A percentile compares a stretch with the other conserved stretches of the same genome.
Evolutionary conservation across 2,113 vertebrate species (phyloP).

Genomic region (Muscicapa adusta): DNA sequence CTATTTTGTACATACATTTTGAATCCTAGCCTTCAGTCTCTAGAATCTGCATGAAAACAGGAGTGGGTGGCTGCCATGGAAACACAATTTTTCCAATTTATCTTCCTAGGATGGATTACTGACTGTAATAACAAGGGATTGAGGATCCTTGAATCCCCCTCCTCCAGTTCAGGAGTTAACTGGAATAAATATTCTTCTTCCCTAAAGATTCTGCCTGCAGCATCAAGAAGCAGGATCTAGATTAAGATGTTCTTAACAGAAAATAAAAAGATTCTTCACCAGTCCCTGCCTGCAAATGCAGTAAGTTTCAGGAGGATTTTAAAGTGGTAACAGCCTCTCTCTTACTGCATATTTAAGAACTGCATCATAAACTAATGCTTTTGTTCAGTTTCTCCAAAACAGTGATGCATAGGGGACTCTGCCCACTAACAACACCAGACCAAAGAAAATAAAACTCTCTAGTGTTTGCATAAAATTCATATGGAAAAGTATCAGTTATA

Average conservation of each 20-base stretch:
- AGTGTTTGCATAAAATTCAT: not conserved
- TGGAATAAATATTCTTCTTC: not conserved
- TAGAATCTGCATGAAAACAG: slow-evolving; percentile 1
- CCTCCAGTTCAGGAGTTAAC: not conserved
- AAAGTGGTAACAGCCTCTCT: not conserved
- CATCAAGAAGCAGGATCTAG: not conserved
- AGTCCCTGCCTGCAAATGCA: not conserved
- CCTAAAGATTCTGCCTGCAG: not conserved
- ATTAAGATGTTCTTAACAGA: not conserved
- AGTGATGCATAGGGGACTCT: not conserved
- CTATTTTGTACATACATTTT: not conserved
- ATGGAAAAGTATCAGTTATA: not conserved
- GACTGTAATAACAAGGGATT: not conserved
- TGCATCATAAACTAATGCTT: not conserved
- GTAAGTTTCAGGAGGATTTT: not conserved
- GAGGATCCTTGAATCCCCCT: not conserved
- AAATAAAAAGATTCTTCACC: not conserved
- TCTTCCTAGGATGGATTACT: not conserved
- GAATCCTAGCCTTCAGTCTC: not conserved
- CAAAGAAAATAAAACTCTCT: not conserved
- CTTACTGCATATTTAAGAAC: not conserved
- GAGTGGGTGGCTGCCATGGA: not conserved
- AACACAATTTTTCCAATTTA: not conserved
- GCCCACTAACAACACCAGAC: not conserved
- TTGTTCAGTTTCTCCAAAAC: not conserved